Conservation (phyloP, 2,888 invertebrate genomes). For the Oscheius sp. region DNA sequence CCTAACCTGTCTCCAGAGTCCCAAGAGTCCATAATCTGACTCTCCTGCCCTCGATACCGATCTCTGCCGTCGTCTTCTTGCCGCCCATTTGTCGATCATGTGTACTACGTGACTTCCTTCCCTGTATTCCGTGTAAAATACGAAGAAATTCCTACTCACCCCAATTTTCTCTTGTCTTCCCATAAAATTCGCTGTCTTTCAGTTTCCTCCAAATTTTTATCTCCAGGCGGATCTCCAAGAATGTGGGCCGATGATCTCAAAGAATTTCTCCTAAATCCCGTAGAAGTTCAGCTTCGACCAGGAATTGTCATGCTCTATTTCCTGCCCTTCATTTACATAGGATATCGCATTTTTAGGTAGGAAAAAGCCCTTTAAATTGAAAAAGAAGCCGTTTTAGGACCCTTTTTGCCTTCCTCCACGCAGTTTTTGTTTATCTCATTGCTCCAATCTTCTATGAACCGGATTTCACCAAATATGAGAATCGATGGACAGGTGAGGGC, state of each 20-base stretch:
- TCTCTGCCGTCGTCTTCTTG: no score
- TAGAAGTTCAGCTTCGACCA: conserved; percentile 5
- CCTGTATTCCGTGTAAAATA: no score
- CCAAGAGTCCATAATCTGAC: no score
- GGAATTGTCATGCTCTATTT: conserved; percentile 42
- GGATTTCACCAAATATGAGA: conserved; percentile 55
- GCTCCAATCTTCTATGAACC: conserved; percentile 66
- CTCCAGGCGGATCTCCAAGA: no score
- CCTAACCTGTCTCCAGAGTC: no score
- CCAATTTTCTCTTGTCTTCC: neutral
- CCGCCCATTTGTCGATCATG: no score
- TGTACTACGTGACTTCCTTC: no score
- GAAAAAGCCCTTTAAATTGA: neutral
- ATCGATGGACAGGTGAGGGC: conserved; percentile 71
- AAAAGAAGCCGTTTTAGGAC: conserved; percentile 55
- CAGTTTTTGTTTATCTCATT: conserved; percentile 64
- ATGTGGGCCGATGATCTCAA: conserved; percentile 23
- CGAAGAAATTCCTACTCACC: no score
- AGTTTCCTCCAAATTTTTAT: no score
- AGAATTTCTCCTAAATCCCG: conserved; percentile 6
- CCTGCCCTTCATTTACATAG: conserved; percentile 49
- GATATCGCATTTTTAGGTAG: conserved; percentile 53
- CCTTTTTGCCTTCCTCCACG: conserved; percentile 62
- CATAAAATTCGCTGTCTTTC: neutral
- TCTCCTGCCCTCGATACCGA: no score